These are phyloP conservation scores for Lycia hirtaria DNA, from an alignment of 2,888 invertebrate genomes.

Conservation along the genomic window DNA sequence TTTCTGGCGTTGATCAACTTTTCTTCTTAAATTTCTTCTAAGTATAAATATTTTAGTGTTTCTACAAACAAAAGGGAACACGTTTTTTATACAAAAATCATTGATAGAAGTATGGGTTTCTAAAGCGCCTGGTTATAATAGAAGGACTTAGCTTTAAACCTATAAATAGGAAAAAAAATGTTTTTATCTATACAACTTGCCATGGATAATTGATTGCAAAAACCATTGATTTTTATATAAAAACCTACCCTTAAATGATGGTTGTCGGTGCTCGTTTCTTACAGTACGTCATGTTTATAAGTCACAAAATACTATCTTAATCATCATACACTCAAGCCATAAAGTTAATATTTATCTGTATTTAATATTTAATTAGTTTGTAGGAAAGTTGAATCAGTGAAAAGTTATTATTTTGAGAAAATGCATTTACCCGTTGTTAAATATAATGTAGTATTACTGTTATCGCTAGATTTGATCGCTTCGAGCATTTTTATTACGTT, in stretches of 20 bases:
- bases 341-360: constrained; percentile 17
- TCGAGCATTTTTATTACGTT: constrained; percentile 43
- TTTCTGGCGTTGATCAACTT: not conserved
- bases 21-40: constrained; percentile 14
- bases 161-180: too few species aligned
- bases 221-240: too few species aligned
- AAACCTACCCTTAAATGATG: constrained; percentile 35
- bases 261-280: constrained; percentile 67
- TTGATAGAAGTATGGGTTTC: too few species aligned
- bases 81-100: too few species aligned
- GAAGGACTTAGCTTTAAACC: too few species aligned
- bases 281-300: constrained; percentile 58
- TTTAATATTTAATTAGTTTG: constrained; percentile 28
- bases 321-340: constrained; percentile 25
- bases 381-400: constrained; percentile 40
- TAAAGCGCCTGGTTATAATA: too few species aligned
- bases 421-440: constrained; percentile 76
- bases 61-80: too few species aligned
- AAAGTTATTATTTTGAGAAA: constrained; percentile 72
- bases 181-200: too few species aligned
- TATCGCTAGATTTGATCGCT: constrained; percentile 52
- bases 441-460: constrained; percentile 56
- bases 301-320: constrained; percentile 34
- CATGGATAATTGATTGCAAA: too few species aligned
- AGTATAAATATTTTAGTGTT: constrained; percentile 17